Base-by-base conservation (phyloP, 2,888 invertebrate genomes). In the Chloroclysta siterata region DNA sequence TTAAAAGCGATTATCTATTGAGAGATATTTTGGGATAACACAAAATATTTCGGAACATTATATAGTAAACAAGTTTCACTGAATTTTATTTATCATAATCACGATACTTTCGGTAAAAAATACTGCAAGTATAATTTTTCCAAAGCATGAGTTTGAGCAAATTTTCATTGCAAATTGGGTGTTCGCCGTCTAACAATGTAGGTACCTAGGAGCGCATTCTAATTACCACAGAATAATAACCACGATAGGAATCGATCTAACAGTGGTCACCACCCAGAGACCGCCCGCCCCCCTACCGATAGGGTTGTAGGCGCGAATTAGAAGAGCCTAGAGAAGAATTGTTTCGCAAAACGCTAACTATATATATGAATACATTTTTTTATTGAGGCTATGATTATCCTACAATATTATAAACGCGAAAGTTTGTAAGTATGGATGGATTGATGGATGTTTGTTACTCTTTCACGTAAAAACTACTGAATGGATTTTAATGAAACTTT, bases 171-270 rank as follows among this genome's bases (percentile, higher is more conserved):
- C 53, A 60, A 53, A 44, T 56, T 53, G 39, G 22, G 48, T 55
- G 54, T 14, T 47, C 57, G 28, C 46, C 29, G 42, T 59, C 53
- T 54, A 58, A 50, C 46, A 48, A 50, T 14, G 33, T 46, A 46
- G 17, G 46, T 54, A 65, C 50, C 60, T 80, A 79, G 72, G 70
- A 75, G 85, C 83, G 83, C 80, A 85, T 88, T 90, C 90, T 92
- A 92, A 91, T 92, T 91, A 90, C 84, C 84, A 82, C 85, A 82
- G 89, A 90, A 90, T 89, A 87, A 88, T 88, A 88, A 83, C 84
- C 81, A 81, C 80, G 84, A 83, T 89, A 89, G 87, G 74, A 85
- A 91, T 92, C 92, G 90, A 91, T 90, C 91, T 91, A 88, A 87
- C 88, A 78, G 76, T 78, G 79, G 79, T 81, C 61, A 64, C 66